A percentile compares a stretch with the other conserved stretches of the same genome.
phyloP scores from a whole-genome alignment of 2,797 vertebrate genomes.

The Coregonus ussuriensis region DNA sequence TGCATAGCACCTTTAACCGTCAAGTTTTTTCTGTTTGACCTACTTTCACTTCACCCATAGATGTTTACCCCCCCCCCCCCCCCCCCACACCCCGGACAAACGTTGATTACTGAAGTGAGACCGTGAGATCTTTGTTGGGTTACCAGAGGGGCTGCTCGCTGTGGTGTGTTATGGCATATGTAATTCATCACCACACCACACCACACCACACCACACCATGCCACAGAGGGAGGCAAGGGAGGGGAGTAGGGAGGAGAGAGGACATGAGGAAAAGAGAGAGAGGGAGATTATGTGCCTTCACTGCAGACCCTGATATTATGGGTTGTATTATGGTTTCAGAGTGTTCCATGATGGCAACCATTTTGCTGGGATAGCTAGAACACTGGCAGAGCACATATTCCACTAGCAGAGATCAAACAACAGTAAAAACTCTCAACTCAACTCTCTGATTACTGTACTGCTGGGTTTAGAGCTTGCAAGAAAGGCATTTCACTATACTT shows the following conservation, averaged over 20 bases:
- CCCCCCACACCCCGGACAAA: too few relatives aligned
- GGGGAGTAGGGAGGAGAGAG: not conserved
- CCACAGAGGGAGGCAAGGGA: not conserved
- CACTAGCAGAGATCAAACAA: not conserved
- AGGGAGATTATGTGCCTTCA: not conserved
- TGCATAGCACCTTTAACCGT: too few relatives aligned
- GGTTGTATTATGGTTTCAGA: not conserved
- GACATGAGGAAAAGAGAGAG: constrained; percentile 2
- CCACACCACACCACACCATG: constrained; percentile 4
- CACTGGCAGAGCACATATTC: constrained; percentile 1
- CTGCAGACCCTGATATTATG: constrained; percentile 4
- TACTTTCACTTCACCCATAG: too few relatives aligned
- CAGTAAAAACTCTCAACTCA: not conserved
- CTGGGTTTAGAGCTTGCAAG: too few relatives aligned
- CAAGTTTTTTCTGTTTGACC: too few relatives aligned
- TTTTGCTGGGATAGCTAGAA: not conserved
- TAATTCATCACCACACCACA: constrained; percentile 4
- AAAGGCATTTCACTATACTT: too few relatives aligned
- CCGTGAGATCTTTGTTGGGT: too few relatives aligned
- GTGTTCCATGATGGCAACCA: not conserved
- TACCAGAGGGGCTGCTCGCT: not conserved
- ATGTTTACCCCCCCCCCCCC: too few relatives aligned
- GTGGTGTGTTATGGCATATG: constrained; percentile 8
- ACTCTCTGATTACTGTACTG: too few relatives aligned
- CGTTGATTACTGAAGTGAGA: too few relatives aligned